Evolutionary conservation across 2,113 vertebrate species (phyloP), one percentile per base, ranked within the genome.

Genomic region (Rhipidura dahli): DNA sequence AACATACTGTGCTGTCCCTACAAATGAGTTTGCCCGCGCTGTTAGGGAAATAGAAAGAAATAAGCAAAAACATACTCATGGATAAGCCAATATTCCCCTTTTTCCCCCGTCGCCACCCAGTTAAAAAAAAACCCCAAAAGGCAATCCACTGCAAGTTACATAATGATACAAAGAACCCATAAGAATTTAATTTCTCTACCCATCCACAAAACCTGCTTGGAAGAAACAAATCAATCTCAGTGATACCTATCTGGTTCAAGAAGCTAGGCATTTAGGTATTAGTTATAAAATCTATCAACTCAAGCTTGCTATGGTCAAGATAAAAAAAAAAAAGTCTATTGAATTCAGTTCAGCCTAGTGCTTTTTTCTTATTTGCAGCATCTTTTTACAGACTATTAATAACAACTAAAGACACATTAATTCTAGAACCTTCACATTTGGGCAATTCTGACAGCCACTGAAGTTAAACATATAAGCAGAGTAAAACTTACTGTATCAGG

Each of bases 1-100:
- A 92, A 99, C 99, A 59, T 99, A 99, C 95, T 99, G 99, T 70
- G 99, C 99, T 61, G 99, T 99, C 90, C 99, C 99, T 45, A 99
- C 99, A 95, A 99, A 99, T 14, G 99, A 99, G 98, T 99, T 99
- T 96, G 99, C 99, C 95, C 99, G 98, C 0, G 99, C 99, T 97
- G 97, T 72, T 37, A 87, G 82, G 37, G 79, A 82, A 95, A 92
- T 24, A 18, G 40, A 76, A 90, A 93, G 37, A 80, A 77, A 64
- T 64, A 69, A 92, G 56, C 10, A 90, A 81, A 79, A 33, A 77
- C 42, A 89, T 6, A 42, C 5, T 90, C 51, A 39, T 0, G 5
- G 37, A 83, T 39, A 89, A 86, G 24, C 4, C 83, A 64, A 59
- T 10, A 19, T 65, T 15, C 12, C 9, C 9, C 50, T 66, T 70